These are phyloP conservation scores for Parnassius apollo DNA, from an alignment of 2,888 invertebrate genomes.

Conservation along the genomic window DNA sequence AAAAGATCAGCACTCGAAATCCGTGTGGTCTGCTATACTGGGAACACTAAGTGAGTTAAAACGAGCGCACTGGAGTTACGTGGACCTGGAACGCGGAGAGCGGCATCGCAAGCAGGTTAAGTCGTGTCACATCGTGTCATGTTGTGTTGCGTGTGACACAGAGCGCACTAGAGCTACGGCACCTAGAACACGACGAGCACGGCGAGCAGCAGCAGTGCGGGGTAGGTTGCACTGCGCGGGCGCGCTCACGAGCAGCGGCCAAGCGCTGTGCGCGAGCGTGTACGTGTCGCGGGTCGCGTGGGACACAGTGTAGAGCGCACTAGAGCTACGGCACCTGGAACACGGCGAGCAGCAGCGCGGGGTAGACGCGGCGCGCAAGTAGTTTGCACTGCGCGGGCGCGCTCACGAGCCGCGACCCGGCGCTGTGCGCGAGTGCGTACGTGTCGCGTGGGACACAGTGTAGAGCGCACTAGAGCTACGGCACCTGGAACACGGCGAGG, in stretches of 20 bases:
- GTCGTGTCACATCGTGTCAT: slow-evolving; percentile 67
- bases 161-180: slow-evolving; percentile 77
- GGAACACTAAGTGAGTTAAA: no score
- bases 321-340: slow-evolving; percentile 72
- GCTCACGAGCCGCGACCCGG: slow-evolving; percentile 85
- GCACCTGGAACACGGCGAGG: slow-evolving; percentile 84
- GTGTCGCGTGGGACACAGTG: slow-evolving; percentile 49
- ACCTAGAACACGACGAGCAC: slow-evolving; percentile 94
- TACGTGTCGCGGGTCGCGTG: slow-evolving; percentile 78
- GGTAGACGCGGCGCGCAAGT: slow-evolving; percentile 93
- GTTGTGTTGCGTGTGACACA: background rate
- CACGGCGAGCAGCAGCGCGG: slow-evolving; percentile 88
- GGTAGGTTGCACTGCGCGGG: slow-evolving; percentile 87
- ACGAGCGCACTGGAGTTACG: background rate
- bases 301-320: background rate
- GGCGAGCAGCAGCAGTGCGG: slow-evolving; percentile 85
- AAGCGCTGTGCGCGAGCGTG: slow-evolving; percentile 76
- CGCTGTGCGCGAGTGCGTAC: slow-evolving; percentile 92
- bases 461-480: background rate
- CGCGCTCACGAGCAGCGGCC: background rate
- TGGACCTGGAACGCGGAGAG: slow-evolving; percentile 84
- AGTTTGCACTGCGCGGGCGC: slow-evolving; percentile 85
- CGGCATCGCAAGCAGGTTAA: slow-evolving; percentile 83
- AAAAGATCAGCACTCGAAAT: no score
- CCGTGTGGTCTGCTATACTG: no score